These are phyloP conservation scores for Martes martes DNA, from an alignment of 2,113 vertebrate species.

Conservation along the genomic window DNA sequence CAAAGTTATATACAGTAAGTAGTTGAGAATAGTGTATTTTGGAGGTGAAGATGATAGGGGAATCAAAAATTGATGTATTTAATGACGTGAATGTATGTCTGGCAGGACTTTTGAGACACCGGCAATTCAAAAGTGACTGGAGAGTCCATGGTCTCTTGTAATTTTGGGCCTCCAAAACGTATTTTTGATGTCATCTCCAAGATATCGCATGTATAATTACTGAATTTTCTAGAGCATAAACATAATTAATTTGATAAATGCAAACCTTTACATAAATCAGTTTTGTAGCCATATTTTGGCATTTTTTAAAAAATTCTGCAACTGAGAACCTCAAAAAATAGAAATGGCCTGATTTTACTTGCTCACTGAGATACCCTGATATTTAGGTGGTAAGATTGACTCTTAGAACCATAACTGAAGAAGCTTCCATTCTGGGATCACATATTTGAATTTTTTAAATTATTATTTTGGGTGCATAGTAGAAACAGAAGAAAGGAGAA, in stretches of 20 bases:
- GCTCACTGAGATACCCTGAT: not conserved
- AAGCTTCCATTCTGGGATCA: not conserved
- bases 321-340: not conserved
- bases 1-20: not conserved
- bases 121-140: not conserved
- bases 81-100: not conserved
- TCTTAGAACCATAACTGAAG: not conserved
- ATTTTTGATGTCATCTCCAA: not conserved
- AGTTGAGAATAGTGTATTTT: not conserved
- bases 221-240: not conserved
- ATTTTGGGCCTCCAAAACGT: not conserved
- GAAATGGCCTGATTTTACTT: not conserved
- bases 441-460: not conserved
- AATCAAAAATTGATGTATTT: not conserved
- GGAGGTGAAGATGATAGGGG: not conserved
- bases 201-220: not conserved
- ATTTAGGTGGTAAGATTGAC: not conserved
- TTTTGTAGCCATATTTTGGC: not conserved
- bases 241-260: not conserved
- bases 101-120: not conserved
- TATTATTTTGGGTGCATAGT: not conserved
- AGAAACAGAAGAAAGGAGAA: not conserved
- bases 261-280: not conserved
- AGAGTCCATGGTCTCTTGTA: not conserved
- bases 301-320: not conserved